Percentiles rank a stretch among this genome's conserved stretches.
These are phyloP conservation scores for Phengaris alcon DNA, from an alignment of 2,888 invertebrate genomes.

Conservation along the genomic window DNA sequence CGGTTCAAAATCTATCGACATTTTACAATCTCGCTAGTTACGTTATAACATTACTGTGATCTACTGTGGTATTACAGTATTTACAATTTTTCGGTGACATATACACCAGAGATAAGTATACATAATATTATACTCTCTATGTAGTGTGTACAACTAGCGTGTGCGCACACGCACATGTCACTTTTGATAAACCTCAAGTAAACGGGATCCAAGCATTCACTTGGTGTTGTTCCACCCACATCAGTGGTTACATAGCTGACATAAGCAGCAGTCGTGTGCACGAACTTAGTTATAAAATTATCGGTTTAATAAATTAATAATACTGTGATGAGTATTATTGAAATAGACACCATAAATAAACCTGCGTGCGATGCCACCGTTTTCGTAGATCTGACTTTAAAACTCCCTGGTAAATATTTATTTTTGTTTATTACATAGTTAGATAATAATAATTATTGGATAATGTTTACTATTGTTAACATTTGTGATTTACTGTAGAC, in stretches of 20 bases:
- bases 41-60: too few species aligned
- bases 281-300: not conserved
- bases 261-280: not conserved
- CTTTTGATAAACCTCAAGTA: conserved; percentile 7
- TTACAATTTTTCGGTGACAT: too few species aligned
- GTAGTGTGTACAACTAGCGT: not conserved
- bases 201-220: not conserved
- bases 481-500: not conserved
- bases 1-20: too few species aligned
- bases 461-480: not conserved
- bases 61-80: too few species aligned
- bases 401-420: conserved; percentile 40
- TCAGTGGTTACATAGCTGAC: not conserved
- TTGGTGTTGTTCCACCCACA: not conserved
- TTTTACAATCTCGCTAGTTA: too few species aligned
- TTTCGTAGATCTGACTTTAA: conserved; percentile 48
- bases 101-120: too few species aligned
- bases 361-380: conserved; percentile 39
- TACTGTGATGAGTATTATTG: conserved; percentile 34
- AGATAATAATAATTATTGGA: not conserved
- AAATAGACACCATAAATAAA: conserved; percentile 39
- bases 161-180: not conserved
- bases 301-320: not conserved
- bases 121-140: too few species aligned
- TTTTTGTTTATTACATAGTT: conserved; percentile 31